Evolutionary conservation across 1,140 invertebrate species (phyloP).

Genomic region (Hestina assimilis): DNA sequence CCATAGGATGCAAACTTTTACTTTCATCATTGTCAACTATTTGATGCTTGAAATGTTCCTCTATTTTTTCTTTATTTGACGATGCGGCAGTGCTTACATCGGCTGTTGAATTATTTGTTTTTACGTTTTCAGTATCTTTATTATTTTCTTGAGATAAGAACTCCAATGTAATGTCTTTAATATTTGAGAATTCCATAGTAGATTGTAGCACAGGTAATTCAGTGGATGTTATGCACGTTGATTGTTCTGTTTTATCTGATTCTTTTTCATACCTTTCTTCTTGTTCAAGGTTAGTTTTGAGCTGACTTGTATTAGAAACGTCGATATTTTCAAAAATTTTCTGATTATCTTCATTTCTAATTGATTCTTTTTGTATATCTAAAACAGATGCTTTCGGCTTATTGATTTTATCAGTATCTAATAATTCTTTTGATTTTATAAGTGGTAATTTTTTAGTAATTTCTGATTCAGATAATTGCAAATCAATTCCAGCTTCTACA

Average conservation of each 20-base stretch:
- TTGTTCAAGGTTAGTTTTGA: too few relatives aligned
- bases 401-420: background rate
- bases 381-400: background rate
- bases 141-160: constrained; percentile 9
- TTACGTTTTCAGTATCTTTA: background rate
- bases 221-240: too few relatives aligned
- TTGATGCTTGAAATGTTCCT: background rate
- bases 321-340: too few relatives aligned
- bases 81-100: background rate
- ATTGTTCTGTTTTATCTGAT: too few relatives aligned
- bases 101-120: background rate
- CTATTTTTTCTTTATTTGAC: background rate
- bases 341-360: too few relatives aligned
- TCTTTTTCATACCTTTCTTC: too few relatives aligned
- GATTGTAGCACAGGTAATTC: too few relatives aligned
- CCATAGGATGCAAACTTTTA: background rate
- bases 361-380: too few relatives aligned
- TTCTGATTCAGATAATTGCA: constrained; percentile 5
- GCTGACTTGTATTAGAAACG: too few relatives aligned
- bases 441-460: background rate
- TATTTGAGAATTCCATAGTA: too few relatives aligned
- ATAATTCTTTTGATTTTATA: background rate
- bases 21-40: constrained; percentile 21
- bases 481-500: constrained; percentile 13
- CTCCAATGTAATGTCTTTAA: constrained; percentile 2